phyloP scores from a whole-genome alignment of 2,113 vertebrate genomes.

The Ahaetulla prasina region DNA sequence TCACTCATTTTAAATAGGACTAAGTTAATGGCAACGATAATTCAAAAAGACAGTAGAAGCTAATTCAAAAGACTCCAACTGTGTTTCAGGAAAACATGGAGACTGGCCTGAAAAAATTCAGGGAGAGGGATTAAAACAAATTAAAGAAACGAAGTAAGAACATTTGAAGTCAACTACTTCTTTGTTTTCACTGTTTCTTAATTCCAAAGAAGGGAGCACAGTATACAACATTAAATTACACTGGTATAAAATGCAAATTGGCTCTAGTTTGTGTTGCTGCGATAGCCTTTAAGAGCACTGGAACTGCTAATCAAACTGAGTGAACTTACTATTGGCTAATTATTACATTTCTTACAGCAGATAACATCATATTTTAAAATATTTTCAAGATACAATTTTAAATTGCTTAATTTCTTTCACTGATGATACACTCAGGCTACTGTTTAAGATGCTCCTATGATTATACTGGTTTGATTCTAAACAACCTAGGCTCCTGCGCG shows the following conservation, averaged over 20 bases:
- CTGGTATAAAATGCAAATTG: not conserved
- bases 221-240: not conserved
- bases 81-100: constrained; percentile 31
- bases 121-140: constrained; percentile 5
- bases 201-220: not conserved
- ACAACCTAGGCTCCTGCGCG: too few relatives aligned
- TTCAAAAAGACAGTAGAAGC: constrained; percentile 18
- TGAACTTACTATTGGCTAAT: not conserved
- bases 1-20: not conserved
- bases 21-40: constrained; percentile 32
- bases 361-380: not conserved
- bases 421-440: not conserved
- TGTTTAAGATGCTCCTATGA: not conserved
- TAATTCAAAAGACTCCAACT: constrained; percentile 23
- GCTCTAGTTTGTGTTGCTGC: not conserved
- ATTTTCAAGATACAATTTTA: not conserved
- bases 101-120: not conserved
- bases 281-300: not conserved
- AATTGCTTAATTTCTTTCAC: not conserved
- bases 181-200: not conserved
- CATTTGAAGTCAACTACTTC: constrained; percentile 7
- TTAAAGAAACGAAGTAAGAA: not conserved
- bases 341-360: not conserved
- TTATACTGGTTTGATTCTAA: not conserved
- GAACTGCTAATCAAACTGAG: not conserved